Base-by-base conservation (phyloP, 2,113 vertebrate genomes). In the Phrynosoma platyrhinos region DNA sequence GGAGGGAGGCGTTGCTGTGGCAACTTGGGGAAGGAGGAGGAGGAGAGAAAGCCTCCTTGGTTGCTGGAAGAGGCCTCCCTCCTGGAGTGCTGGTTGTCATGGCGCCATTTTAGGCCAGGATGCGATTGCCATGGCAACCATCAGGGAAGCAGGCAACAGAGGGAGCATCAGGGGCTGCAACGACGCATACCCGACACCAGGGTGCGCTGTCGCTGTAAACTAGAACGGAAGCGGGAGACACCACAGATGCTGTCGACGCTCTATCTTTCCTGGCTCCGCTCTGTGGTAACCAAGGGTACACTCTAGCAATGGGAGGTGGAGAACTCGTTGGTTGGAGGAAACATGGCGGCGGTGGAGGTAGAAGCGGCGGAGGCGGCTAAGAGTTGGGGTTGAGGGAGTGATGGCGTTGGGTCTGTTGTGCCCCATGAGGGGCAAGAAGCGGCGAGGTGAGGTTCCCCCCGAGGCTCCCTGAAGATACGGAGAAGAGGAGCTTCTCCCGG, bases 261-360 rank as follows among this genome's bases (percentile, higher is more conserved):
- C 79, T 80, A 32, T 4, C 18, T 9, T 21, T 1, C 14, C 30
- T 5, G 0, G 30, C 2, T 23, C 30, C 32, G 20, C 25, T 78
- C 76, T 78, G 27, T 78, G 42, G 23, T 25, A 32, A 27, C 40
- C 47, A 47, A 47, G 47, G 4, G 7, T 47, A 47, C 47, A 7
- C 47, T 47, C 47, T 47, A 47, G 47, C 5, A 47, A 47, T 47
- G 47, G 7, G 47, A 7, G 7, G 47, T 47, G 7, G 68, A 10
- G 30, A 30, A 77, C 79, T 83, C 30, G 72, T 77, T 88, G 79
- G 71, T 76, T 1, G 92, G 92, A 84, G 88, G 88, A 47, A 94
- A 93, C 71, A 94, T 94, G 94, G 93, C 90, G 69, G 89, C 82
- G 27, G 27, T 1, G 40, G 36, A 36, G 36, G 36, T 36, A 36